Evolutionary conservation across 2,888 invertebrate species (phyloP).

Genomic region (Ormia ochracea): DNA sequence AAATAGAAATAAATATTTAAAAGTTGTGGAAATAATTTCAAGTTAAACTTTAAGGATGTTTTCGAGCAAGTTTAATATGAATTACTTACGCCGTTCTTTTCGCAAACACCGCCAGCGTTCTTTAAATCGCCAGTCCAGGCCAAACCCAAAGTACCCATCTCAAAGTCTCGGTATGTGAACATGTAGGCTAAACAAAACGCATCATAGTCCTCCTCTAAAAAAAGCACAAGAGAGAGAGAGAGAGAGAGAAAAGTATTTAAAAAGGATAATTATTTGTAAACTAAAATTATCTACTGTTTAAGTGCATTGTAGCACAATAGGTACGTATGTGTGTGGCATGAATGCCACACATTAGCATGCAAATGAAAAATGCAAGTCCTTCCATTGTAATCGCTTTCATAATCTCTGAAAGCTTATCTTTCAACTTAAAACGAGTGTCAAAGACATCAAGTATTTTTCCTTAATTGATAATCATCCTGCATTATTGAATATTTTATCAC

Average conservation of each 20-base stretch:
- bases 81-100: conserved; percentile 91
- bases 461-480: background rate
- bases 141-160: conserved; percentile 96
- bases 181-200: conserved; percentile 99
- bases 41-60: background rate
- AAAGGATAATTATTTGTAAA: no score
- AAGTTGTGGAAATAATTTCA: background rate
- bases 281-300: no score
- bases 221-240: conserved; percentile 32
- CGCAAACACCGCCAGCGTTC: conserved; percentile 98
- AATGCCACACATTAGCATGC: background rate
- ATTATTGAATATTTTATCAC: background rate
- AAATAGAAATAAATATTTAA: background rate
- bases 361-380: background rate
- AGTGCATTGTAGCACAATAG: no score
- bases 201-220: conserved; percentile 96
- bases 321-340: no score
- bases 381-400: background rate
- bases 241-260: background rate
- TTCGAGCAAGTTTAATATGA: background rate
- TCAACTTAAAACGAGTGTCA: background rate
- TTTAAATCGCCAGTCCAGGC: conserved; percentile 98
- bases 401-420: background rate
- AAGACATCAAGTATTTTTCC: conserved; percentile 56
- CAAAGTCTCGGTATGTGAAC: conserved; percentile 97